Base-by-base conservation (phyloP, 2,888 invertebrate genomes). In the Chymomyza caudatula region DNA sequence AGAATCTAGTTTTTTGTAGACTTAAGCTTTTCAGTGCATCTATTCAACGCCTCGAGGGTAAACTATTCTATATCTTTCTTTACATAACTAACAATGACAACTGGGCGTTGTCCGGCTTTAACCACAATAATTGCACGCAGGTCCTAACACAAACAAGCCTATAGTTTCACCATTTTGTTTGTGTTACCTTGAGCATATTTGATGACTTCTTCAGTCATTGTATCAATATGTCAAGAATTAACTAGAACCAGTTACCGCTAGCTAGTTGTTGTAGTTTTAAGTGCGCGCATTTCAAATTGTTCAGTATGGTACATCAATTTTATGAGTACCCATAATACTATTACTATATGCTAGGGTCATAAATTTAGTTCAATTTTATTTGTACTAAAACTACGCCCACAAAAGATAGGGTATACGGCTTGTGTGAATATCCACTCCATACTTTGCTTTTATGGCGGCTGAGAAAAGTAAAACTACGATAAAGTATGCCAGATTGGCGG, bases 181-280 rank as follows among this genome's bases (percentile, higher is more conserved):
- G 74, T 53, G 63, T 77, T 74, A 78, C 86, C 86, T 87, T 87
- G 85, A 77, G 75, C 69, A 75, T 78, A 75, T 76, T 73, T 60
- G 60, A 74, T 76, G 71, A 65, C 56, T 69, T 81, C 65, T 71
- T 73, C 70, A 69, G 69, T 77, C 69, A 61, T 51, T 67, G 69
- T 79, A 79, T 76, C 78, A 78, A 76, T 58, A 71, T 64, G 59
- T 44, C 13, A 67, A 52, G 58, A 55, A 74, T 17, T 2, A 47
- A 47, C 47, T 47, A 47, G 47, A 47, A 47, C 47, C n/a, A 19
- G 47, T 19, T 47, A n/a, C 5, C 19, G 1, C 3, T 47, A 47
- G 4, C n/a, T 47, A 47, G 47, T 47, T 17, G 15, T 19, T 47
- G 15, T 19, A 2, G 19, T 4, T 47, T 5, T 0, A 47, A 13